These are phyloP conservation scores for Timema cristinae DNA, from an alignment of 2,888 invertebrate genomes.

Conservation along the genomic window DNA sequence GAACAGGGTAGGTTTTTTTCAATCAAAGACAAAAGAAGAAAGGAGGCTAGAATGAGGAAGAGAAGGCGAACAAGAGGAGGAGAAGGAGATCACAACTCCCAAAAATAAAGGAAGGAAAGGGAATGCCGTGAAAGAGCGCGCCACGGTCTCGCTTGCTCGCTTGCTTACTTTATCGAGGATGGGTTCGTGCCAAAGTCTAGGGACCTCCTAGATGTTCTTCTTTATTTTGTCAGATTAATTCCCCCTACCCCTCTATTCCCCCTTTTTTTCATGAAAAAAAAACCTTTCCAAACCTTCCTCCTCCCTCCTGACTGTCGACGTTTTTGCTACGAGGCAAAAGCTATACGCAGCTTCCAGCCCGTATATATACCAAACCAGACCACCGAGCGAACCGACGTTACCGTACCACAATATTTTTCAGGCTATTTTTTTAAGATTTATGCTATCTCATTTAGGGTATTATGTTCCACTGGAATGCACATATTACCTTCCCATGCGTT, in stretches of 20 bases:
- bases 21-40: not conserved
- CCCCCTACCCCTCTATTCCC: slow-evolving; percentile 14
- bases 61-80: not conserved
- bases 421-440: slow-evolving; percentile 33
- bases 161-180: slow-evolving; percentile 8
- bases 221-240: slow-evolving; percentile 24
- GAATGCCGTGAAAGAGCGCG: not conserved
- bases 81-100: not conserved
- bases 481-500: slow-evolving; percentile 33
- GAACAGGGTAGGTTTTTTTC: too few species aligned
- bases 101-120: not conserved
- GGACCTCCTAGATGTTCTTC: slow-evolving; percentile 21
- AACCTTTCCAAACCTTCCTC: slow-evolving; percentile 7
- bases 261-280: not conserved
- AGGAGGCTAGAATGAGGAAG: not conserved
- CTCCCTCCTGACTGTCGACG: slow-evolving; percentile 13
- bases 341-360: not conserved
- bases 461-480: slow-evolving; percentile 34
- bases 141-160: not conserved
- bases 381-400: slow-evolving; percentile 10
- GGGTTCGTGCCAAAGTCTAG: slow-evolving; percentile 22
- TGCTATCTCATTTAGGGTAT: slow-evolving; percentile 33
- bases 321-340: not conserved
- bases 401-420: slow-evolving; percentile 30
- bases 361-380: not conserved